Evolutionary conservation across 2,797 vertebrate species (phyloP), one percentile per base, ranked within the genome.

Genomic region (Acomys russatus): DNA sequence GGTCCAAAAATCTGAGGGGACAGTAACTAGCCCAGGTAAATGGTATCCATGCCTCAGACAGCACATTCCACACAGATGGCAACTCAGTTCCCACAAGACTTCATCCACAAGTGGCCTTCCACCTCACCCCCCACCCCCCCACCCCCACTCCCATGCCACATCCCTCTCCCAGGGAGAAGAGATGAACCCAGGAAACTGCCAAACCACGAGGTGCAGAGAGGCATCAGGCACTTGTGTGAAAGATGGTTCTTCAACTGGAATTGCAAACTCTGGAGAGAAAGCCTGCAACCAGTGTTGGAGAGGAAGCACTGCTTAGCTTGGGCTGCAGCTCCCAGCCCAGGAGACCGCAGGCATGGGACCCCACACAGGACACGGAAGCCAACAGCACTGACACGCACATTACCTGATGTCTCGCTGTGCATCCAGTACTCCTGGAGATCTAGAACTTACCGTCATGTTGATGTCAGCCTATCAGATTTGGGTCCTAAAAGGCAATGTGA

Each of bases 151-250:
- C n/a, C n/a, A n/a, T n/a, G n/a, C 82, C 63, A 3, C 9, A 56
- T 49, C 30, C 28, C 35, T 14, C 15, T 63, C 74, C 79, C 15
- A n/a, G 49, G 54, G 71, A 68, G 79, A 84, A 44, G 23, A 9
- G 18, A 10, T 89, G 35, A 73, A 49, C 54, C 61, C 79, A 86
- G 33, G 33, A 91, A 95, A 73, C 51, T 66, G 35, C 63, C 95
- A 51, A 22, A 38, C 68, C 30, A 4, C 18, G 49, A 51, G 33
- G 61, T 22, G 2, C 61, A 80, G 61, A 76, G 0, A 3, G 1
- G 17, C 28, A 33, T 6, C 22, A 30, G 33, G 28, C 7, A 33
- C 74, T 30, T 49, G 18, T 92, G n/a, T 76, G 68, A 92, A 92
- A 90, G 64, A 92, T 8, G 38, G 6, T 17, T 20, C 77, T 79